Evolutionary conservation across 2,888 invertebrate genomes (phyloP), one percentile per base, ranked within the genome.

Genomic region (Strigamia transsilvanica): DNA sequence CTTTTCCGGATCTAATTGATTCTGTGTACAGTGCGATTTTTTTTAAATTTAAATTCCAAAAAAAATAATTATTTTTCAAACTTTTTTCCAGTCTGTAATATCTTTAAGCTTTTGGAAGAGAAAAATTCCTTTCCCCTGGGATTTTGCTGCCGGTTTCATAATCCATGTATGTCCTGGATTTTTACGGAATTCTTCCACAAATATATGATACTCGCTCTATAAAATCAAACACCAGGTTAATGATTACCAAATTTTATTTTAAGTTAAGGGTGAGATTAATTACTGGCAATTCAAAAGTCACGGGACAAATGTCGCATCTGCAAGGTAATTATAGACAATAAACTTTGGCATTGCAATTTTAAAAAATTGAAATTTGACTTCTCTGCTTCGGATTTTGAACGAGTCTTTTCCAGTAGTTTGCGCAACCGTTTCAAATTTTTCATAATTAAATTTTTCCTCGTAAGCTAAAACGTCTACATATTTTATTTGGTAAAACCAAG

Each of bases 61-160:
- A n/a, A n/a, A n/a, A 61, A 73, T 9, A n/a, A 73, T 5, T 51
- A 56, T 51, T 10, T 61, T 81, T 89, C 27, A 7, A 56, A 80
- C 80, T 41, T 80, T 89, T 86, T 89, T 89, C 90, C 90, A 90
- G 83, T 90, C 90, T 61, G 88, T 88, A 61, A 90, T 89, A 83
- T 90, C 90, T 84, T 89, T 89, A 13, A 90, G 87, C 86, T 89
- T 90, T 81, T 90, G 87, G 85, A 92, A 92, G 21, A 92, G 87
- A 85, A 92, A 92, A 66, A 92, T 92, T 12, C 92, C 92, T 83
- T 89, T 88, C 21, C 92, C 92, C 86, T 91, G 91, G 12, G 91
- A 90, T 42, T 90, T 90, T 2, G 89, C 89, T 0, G 90, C 91
- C 0, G 92, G 92, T 85, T 92, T 92, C 87, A 92, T 91, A 82